A percentile compares a stretch with the other conserved stretches of the same genome.
phyloP scores from a whole-genome alignment of 2,888 invertebrate species.

The Xiphydria camelus region DNA sequence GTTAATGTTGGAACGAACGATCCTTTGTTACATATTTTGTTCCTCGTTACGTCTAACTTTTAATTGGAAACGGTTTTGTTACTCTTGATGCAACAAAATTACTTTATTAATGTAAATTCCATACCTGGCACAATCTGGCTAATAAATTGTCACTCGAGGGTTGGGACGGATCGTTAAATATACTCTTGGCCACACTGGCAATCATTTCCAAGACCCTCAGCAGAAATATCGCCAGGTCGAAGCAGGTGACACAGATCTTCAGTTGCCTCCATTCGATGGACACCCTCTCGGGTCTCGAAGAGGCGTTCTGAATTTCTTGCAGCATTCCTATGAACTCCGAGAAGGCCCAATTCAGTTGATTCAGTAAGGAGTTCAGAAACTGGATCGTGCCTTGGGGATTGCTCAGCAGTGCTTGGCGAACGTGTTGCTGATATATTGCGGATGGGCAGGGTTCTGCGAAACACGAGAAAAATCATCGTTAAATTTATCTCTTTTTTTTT shows the following conservation, averaged over 20 bases:
- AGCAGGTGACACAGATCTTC: conserved; percentile 82
- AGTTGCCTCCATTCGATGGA: conserved; percentile 75
- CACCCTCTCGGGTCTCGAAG: conserved; percentile 63
- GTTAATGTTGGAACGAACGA: no score
- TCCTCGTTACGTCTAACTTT: no score
- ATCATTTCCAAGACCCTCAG: conserved; percentile 82
- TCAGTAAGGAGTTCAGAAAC: conserved; percentile 77
- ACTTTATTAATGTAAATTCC: background rate
- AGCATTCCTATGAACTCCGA: conserved; percentile 84
- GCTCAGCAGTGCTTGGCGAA: conserved; percentile 65
- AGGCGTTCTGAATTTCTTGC: conserved; percentile 75
- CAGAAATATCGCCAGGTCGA: conserved; percentile 77
- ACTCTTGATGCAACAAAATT: no score
- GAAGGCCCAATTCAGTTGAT: conserved; percentile 86
- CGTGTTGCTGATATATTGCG: conserved; percentile 66
- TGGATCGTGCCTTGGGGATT: conserved; percentile 69
- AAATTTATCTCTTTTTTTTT: background rate
- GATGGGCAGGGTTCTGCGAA: conserved; percentile 73
- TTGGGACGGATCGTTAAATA: conserved; percentile 66
- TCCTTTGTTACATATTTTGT: no score
- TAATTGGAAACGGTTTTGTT: no score
- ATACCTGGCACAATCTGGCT: conserved; percentile 69
- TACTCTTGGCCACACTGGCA: conserved; percentile 65
- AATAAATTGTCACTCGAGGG: conserved; percentile 73
- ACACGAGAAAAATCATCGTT: conserved; percentile 9